Evolutionary conservation across 2,797 vertebrate genomes (phyloP).

Genomic region (Myotis daubentonii): DNA sequence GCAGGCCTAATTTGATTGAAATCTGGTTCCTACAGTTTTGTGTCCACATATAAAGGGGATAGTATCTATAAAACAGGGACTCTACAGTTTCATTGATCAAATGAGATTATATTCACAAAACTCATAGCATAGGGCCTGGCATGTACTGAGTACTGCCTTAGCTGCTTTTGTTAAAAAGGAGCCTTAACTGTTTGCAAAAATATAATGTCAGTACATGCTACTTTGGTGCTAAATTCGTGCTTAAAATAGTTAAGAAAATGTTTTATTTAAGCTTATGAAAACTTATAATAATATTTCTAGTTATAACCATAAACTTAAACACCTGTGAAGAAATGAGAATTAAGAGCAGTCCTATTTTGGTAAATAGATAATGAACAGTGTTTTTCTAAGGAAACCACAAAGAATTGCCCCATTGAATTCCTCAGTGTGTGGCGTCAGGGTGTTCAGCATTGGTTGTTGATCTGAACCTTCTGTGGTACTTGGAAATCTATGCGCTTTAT

Average conservation of each 20-base stretch:
- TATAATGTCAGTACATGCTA: constrained; percentile 3
- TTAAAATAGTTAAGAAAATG: constrained; percentile 48
- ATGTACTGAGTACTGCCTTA: background rate
- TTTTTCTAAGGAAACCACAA: constrained; percentile 54
- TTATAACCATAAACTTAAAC: constrained; percentile 62
- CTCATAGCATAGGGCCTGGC: background rate
- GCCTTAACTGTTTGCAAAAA: constrained; percentile 32
- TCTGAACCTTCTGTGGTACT: background rate
- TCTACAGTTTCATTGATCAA: background rate
- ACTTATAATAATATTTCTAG: constrained; percentile 46
- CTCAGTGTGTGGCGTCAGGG: background rate
- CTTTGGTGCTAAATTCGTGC: constrained; percentile 26
- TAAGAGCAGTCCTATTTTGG: constrained; percentile 57
- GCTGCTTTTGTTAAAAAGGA: constrained; percentile 9
- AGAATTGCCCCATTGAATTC: constrained; percentile 12
- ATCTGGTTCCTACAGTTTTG: background rate
- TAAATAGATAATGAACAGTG: constrained; percentile 54
- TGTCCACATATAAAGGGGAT: background rate
- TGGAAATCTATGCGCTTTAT: background rate
- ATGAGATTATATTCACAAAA: background rate
- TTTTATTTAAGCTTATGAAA: constrained; percentile 58
- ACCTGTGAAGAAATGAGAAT: constrained; percentile 45
- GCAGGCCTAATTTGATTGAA: background rate
- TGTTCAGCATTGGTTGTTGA: constrained; percentile 13
- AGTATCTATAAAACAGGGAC: background rate